These are phyloP conservation scores for Pseudomyrmex flavicornis DNA, from an alignment of 1,140 invertebrate species.

Conservation along the genomic window DNA sequence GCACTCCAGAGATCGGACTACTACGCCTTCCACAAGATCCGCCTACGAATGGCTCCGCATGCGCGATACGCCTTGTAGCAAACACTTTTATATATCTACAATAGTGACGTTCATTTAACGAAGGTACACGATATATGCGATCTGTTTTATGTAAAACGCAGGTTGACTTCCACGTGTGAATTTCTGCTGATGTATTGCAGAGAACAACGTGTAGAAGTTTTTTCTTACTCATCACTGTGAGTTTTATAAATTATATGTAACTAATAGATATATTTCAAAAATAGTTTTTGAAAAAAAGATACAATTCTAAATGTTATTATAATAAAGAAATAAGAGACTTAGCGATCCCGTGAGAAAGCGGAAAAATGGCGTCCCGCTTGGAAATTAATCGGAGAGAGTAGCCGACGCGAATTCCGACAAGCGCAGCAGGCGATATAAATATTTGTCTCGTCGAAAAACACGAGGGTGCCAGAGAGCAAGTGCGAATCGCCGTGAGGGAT, in stretches of 20 bases:
- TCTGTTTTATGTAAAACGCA: slow-evolving; percentile 13
- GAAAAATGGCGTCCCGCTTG: slow-evolving; percentile 32
- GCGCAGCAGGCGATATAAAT: slow-evolving; percentile 82
- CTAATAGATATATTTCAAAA: not conserved
- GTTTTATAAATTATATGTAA: slow-evolving; percentile 15
- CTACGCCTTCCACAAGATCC: slow-evolving; percentile 64
- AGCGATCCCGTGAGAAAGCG: not conserved
- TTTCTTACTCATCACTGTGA: not conserved
- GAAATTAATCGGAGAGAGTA: slow-evolving; percentile 66
- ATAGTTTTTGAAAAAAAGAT: not conserved
- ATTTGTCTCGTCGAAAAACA: slow-evolving; percentile 77
- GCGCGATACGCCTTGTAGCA: slow-evolving; percentile 39
- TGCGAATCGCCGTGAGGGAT: slow-evolving; percentile 67
- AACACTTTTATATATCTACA: slow-evolving; percentile 10
- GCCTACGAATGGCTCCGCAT: slow-evolving; percentile 56
- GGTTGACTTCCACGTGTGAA: slow-evolving; percentile 12
- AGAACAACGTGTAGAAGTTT: slow-evolving; percentile 1
- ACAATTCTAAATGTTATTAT: too few relatives aligned
- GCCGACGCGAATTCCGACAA: slow-evolving; percentile 66
- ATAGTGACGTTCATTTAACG: slow-evolving; percentile 35
- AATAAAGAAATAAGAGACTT: not conserved
- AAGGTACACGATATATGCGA: slow-evolving; percentile 19
- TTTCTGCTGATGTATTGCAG: not conserved
- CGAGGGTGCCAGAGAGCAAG: slow-evolving; percentile 63
- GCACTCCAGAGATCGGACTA: slow-evolving; percentile 14